Base-by-base conservation (phyloP, 1,140 invertebrate genomes). In the Monomorium pharaonis region DNA sequence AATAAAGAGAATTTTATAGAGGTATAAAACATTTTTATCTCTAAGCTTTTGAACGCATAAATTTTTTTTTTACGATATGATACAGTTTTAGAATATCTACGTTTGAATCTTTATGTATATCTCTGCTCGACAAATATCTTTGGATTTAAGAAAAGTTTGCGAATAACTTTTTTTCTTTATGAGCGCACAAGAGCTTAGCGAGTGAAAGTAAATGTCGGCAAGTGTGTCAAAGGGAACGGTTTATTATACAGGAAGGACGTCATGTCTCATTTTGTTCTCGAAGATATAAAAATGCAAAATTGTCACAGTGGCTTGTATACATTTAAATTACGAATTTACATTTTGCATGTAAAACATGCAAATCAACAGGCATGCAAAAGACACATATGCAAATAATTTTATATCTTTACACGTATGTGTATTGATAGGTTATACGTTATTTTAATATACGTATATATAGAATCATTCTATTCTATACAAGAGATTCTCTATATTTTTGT, bases 301-400 rank as follows among this genome's bases (percentile, higher is more conserved):
- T 60, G 18, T 21, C 3, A 12, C 54, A 47, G 42, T 33, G n/a
- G 62, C 47, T 69, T 80, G 21, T 80, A 80, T 80, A 80, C 16
- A 80, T 80, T 80, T 80, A 80, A 80, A 80, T 80, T 69, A 69
- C 33, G 21, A 54, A 80, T 69, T 67, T 67, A 30, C 75, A 65
- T 65, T 24, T 51, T 69, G 33, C 49, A 42, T 69, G 56, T 33
- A 77, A 77, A 77, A 77, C 18, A 83, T 74, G 21, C 42, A 58
- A 74, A 72, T 75, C 51, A 75, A 58, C 33, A 33, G 42, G 18
- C 7, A 60, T 33, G 10, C 14, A 72, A 74, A 74, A 42, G 62
- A 37, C 49, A 49, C 44, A 49, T 33, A 44, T 47, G 44, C 37
- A 60, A 58, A 84, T 16, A 51, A 27, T 33, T 51, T 75, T 49